These are phyloP conservation scores for Mastomys coucha DNA, from an alignment of 2,113 vertebrate species.

Conservation along the genomic window DNA sequence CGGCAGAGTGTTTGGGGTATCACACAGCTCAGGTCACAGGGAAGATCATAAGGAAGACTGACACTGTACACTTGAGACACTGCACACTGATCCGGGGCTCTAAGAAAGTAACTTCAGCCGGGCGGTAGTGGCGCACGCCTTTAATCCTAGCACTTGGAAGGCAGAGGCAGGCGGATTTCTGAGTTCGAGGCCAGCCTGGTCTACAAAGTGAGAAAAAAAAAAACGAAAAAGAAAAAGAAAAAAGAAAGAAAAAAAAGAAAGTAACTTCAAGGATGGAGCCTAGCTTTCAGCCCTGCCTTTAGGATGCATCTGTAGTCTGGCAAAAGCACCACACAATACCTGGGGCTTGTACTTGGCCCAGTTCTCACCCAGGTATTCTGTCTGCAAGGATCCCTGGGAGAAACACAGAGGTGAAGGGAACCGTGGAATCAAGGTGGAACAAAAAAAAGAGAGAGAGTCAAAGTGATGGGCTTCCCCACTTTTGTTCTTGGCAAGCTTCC, in stretches of 20 bases:
- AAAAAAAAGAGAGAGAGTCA: neutral
- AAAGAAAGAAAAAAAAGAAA: no score
- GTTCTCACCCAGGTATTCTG: neutral
- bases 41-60: neutral
- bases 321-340: neutral
- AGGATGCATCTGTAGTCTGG: neutral
- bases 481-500: neutral
- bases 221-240: no score
- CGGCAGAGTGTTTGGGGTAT: no score
- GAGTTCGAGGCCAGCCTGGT: no score
- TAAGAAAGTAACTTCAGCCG: neutral
- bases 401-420: neutral
- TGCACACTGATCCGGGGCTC: neutral
- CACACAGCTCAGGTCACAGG: neutral
- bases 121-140: no score
- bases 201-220: no score
- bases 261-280: accelerated
- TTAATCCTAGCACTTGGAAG: no score
- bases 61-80: neutral
- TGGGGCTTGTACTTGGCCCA: neutral
- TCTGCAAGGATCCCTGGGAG: neutral
- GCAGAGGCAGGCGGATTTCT: no score
- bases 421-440: neutral
- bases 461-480: neutral
- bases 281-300: accelerated